Evolutionary conservation across 1,140 invertebrate genomes (phyloP).

Genomic region (roundworm (Caenorhabditis elegans)): DNA sequence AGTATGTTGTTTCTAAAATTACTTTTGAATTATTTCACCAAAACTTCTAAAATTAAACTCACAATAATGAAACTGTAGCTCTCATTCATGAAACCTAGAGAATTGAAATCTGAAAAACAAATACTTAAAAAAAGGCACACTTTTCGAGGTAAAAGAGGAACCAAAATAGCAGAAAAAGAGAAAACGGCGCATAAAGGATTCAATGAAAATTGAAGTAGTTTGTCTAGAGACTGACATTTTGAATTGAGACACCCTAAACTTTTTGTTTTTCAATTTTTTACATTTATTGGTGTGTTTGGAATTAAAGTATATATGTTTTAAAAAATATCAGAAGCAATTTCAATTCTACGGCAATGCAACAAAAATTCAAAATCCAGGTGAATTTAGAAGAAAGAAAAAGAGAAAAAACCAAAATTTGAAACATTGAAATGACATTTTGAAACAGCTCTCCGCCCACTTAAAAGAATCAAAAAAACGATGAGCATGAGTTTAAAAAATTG

Average conservation of each 20-base stretch:
- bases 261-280: too few relatives aligned
- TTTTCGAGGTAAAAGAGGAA: background rate
- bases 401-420: background rate
- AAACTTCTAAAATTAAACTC: background rate
- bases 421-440: background rate
- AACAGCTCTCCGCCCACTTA: background rate
- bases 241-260: too few relatives aligned
- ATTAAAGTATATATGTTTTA: too few relatives aligned
- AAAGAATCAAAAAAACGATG: constrained; percentile 13
- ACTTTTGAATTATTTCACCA: too few relatives aligned
- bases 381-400: too few relatives aligned
- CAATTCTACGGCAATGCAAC: too few relatives aligned
- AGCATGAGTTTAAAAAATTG: background rate
- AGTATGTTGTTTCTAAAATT: too few relatives aligned
- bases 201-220: constrained; percentile 14
- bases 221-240: constrained; percentile 8
- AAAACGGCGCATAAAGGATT: background rate
- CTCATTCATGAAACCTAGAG: background rate
- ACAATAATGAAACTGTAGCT: constrained; percentile 4
- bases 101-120: background rate
- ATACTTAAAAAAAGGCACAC: background rate
- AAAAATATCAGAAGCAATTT: too few relatives aligned
- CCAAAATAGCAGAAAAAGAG: background rate
- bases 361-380: background rate
- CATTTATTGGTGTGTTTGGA: too few relatives aligned